Evolutionary conservation across 2,888 invertebrate genomes (phyloP).

Genomic region (Sesia bembeciformis): DNA sequence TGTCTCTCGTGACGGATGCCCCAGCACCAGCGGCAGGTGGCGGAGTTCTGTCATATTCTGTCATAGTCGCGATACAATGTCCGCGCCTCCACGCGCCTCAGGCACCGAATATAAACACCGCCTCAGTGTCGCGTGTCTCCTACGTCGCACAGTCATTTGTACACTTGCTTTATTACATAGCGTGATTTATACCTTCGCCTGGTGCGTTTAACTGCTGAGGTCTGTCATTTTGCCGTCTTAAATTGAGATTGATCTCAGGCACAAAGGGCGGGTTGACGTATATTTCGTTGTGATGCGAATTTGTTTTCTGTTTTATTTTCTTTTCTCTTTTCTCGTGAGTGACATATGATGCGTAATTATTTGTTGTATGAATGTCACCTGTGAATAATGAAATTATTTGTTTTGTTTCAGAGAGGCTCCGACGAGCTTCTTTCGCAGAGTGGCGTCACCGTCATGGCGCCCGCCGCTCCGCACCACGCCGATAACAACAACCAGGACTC

Average conservation of each 20-base stretch:
- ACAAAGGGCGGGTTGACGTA: conserved; percentile 42
- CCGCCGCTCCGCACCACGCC: conserved; percentile 89
- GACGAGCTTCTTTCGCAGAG: conserved; percentile 97
- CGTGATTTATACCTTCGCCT: conserved; percentile 66
- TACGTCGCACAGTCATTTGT: conserved; percentile 43
- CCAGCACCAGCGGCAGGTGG: conserved; percentile 37
- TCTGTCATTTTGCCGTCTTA: conserved; percentile 69
- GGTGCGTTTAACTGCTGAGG: conserved; percentile 70
- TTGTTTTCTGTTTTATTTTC: conserved; percentile 44
- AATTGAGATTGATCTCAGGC: conserved; percentile 69
- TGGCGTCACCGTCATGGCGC: conserved; percentile 94
- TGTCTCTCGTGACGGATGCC: conserved; percentile 60
- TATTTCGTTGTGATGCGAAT: conserved; percentile 34
- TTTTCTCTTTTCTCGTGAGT: not conserved
- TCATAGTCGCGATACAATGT: not conserved
- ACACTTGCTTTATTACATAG: conserved; percentile 63
- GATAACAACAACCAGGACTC: conserved; percentile 94
- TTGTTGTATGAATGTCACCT: not conserved
- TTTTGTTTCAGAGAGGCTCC: conserved; percentile 89
- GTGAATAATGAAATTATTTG: conserved; percentile 7
- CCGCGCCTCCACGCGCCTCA: not conserved
- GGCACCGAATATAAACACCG: not conserved
- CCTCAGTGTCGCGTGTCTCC: conserved; percentile 13
- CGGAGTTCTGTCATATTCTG: not conserved
- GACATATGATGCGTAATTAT: not conserved